Base-by-base conservation (phyloP, 2,888 invertebrate genomes). In the Villa cingulata region DNA sequence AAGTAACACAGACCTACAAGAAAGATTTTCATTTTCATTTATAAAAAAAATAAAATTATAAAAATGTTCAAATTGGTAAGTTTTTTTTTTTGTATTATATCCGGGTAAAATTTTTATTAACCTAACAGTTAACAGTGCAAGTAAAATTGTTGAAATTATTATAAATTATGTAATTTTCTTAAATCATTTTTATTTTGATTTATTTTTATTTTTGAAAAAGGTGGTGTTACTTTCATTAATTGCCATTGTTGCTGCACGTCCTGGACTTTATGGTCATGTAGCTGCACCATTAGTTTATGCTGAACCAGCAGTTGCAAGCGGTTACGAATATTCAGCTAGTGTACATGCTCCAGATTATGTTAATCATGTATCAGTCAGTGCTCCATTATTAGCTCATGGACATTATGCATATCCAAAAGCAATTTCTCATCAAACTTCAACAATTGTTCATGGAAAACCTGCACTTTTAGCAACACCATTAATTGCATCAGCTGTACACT, bases 401-500 rank as follows among this genome's bases (percentile, higher is more conserved):
- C 12, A 12, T 12, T 9, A 32, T 32, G 29, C 29, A 4, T 32
- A 12, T 48, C 63, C 64, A 37, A 53, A 57, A 23, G 64, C 76
- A 3, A 70, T 75, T 1, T 76, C 76, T 9, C 76, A 76, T 50
- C 72, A 75, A 53, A 72, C 74, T 48, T 69, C 74, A 20, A 59
- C 72, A 16, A 74, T 76, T 54, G 62, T 74, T n/a, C 74, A 70
- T 32, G 39, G 15, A 16, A 32, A 42, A 42, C 38, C 47, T 17
- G 16, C 6, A n/a, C 7, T 36, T 16, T 16, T n/a, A 19, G 37
- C 18, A 10, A 32, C 47, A 42, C 43, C 47, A 19, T 17, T 46
- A 18, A 16, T 46, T 17, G 53, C 57, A 23, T 53, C 56, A 7
- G 48, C 50, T 3, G 39, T 56, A 37, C 43, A 48, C 17, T 45